phyloP scores from a whole-genome alignment of 2,113 vertebrate species.

The Eptatretus burgeri region DNA sequence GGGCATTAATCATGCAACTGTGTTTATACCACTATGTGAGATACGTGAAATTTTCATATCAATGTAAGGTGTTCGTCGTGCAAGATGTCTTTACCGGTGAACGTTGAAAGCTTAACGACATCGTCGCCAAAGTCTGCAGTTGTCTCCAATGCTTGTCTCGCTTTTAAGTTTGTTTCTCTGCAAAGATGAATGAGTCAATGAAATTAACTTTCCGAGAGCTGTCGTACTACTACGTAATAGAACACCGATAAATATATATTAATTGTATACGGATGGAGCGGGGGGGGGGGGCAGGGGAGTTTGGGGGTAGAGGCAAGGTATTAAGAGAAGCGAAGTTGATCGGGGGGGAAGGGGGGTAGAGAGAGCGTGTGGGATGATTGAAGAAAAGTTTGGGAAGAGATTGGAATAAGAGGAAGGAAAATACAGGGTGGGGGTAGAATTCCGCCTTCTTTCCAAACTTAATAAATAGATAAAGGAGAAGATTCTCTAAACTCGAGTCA shows the following conservation, averaged over 20 bases:
- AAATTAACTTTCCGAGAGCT: neutral
- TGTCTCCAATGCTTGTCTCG: constrained; percentile 47
- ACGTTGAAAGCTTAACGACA: constrained; percentile 25
- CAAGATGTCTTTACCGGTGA: constrained; percentile 30
- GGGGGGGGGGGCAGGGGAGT: neutral
- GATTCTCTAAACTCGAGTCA: too few relatives aligned
- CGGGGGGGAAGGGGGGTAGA: too few relatives aligned
- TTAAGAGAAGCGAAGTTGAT: too few relatives aligned
- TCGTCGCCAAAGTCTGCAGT: constrained; percentile 38
- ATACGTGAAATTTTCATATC: too few relatives aligned
- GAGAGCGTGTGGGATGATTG: too few relatives aligned
- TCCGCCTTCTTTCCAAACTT: too few relatives aligned
- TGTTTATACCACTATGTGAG: too few relatives aligned
- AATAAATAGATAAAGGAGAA: too few relatives aligned
- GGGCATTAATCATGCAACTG: neutral
- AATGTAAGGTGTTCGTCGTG: neutral
- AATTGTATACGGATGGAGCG: neutral
- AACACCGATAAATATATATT: too few relatives aligned
- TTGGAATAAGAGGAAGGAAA: too few relatives aligned
- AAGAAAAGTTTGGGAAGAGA: too few relatives aligned
- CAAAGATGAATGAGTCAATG: constrained; percentile 7
- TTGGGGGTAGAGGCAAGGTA: neutral
- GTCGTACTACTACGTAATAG: neutral
- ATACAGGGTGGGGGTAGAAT: too few relatives aligned
- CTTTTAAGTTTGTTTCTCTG: constrained; percentile 88